A percentile compares a stretch with the other conserved stretches of the same genome.
These are phyloP conservation scores for Cantharis rustica DNA, from an alignment of 2,888 invertebrate genomes.

Conservation along the genomic window DNA sequence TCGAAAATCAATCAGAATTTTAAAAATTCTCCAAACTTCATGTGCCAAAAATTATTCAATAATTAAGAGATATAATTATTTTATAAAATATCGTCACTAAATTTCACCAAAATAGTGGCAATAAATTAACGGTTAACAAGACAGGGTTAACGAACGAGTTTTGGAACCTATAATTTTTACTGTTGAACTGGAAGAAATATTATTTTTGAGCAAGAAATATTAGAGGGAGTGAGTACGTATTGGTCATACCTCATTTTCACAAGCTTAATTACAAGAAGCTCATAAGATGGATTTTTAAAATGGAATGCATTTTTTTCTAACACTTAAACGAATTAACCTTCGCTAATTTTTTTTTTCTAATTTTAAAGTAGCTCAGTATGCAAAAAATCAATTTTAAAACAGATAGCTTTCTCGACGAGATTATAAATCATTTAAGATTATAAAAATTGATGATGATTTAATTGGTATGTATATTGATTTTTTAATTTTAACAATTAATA, in stretches of 20 bases:
- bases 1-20: background rate
- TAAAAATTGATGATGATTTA: background rate
- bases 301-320: background rate
- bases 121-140: constrained; percentile 26
- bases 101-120: background rate
- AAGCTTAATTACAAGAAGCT: background rate
- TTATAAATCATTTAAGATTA: background rate
- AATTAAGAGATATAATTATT: background rate
- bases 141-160: constrained; percentile 25
- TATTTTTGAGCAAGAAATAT: background rate
- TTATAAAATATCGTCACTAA: background rate
- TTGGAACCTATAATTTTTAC: constrained; percentile 26
- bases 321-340: background rate
- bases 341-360: background rate
- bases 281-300: background rate
- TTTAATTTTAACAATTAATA: background rate
- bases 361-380: background rate
- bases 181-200: constrained; percentile 39
- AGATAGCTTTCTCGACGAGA: background rate
- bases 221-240: background rate
- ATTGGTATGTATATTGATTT: background rate
- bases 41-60: background rate
- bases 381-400: background rate
- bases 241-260: too few relatives aligned
- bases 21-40: background rate